phyloP scores from a whole-genome alignment of 2,113 vertebrate species.

The Hucho hucho region DNA sequence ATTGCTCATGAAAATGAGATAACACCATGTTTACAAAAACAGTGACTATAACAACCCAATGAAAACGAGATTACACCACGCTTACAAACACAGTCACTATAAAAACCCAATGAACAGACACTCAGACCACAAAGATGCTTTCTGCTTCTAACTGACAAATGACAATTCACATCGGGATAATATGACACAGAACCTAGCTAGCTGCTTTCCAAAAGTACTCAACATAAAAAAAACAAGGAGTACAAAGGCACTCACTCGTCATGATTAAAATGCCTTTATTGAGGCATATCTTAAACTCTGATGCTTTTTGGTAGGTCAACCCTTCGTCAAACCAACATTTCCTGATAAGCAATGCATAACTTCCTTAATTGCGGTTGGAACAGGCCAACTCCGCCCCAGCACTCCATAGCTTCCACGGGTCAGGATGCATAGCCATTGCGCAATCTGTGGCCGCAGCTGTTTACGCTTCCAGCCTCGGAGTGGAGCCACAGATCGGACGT shows the following conservation, averaged over 20 bases:
- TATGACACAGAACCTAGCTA: background rate
- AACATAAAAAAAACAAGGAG: background rate
- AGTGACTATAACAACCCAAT: slow-evolving; percentile 29
- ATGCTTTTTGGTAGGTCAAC: background rate
- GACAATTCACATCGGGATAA: background rate
- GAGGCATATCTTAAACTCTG: no score
- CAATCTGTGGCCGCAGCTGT: slow-evolving; percentile 45
- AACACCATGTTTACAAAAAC: background rate
- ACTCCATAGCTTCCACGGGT: slow-evolving; percentile 9
- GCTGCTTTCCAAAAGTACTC: background rate
- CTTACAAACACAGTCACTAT: slow-evolving; percentile 43
- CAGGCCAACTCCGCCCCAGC: slow-evolving; percentile 9
- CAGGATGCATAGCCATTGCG: slow-evolving; percentile 4
- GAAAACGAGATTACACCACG: slow-evolving; percentile 7
- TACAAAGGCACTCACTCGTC: background rate
- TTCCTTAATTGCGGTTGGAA: slow-evolving; percentile 22
- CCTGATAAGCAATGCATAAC: slow-evolving; percentile 8
- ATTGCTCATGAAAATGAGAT: slow-evolving; percentile 58
- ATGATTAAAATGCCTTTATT: no score
- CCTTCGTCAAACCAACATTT: background rate
- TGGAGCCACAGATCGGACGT: slow-evolving; percentile 33
- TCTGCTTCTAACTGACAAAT: slow-evolving; percentile 9
- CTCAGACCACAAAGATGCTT: slow-evolving; percentile 4
- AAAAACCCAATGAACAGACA: slow-evolving; percentile 32
- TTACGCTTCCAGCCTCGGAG: slow-evolving; percentile 41